Conservation (phyloP, 2,797 vertebrate genomes). For the Pyrocephalus nanus region DNA sequence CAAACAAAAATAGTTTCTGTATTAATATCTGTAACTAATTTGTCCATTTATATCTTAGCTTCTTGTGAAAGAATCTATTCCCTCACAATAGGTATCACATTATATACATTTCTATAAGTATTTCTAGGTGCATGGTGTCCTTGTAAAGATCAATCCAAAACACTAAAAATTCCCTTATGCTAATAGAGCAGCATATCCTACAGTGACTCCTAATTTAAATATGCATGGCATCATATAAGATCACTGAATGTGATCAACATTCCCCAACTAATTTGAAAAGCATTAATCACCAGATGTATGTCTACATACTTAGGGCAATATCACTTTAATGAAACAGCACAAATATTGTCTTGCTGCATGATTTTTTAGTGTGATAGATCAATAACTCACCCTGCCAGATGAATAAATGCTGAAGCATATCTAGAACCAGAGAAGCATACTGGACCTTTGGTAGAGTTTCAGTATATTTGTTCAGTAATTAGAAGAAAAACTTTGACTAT, state of each 20-base stretch:
- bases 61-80: constrained; percentile 6
- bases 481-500: not conserved
- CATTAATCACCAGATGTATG: constrained; percentile 1
- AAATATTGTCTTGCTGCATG: constrained; percentile 63
- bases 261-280: constrained; percentile 50
- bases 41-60: not conserved
- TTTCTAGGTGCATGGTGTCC: not conserved
- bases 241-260: constrained; percentile 75
- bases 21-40: not conserved
- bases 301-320: constrained; percentile 62
- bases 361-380: constrained; percentile 5
- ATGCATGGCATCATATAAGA: constrained; percentile 70
- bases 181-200: constrained; percentile 67
- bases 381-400: not conserved
- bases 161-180: constrained; percentile 42
- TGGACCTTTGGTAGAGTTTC: not conserved
- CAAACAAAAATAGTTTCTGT: not conserved
- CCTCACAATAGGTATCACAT: not conserved
- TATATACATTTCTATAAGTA: constrained; percentile 10
- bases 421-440: not conserved
- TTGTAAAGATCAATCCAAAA: constrained; percentile 70
- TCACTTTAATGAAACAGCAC: constrained; percentile 67
- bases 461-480: not conserved
- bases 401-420: not conserved
- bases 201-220: constrained; percentile 77